Percentiles rank a stretch among this genome's conserved stretches.
Evolutionary conservation across 1,140 invertebrate genomes (phyloP).

Genomic region (Hylyphantes graminicola): DNA sequence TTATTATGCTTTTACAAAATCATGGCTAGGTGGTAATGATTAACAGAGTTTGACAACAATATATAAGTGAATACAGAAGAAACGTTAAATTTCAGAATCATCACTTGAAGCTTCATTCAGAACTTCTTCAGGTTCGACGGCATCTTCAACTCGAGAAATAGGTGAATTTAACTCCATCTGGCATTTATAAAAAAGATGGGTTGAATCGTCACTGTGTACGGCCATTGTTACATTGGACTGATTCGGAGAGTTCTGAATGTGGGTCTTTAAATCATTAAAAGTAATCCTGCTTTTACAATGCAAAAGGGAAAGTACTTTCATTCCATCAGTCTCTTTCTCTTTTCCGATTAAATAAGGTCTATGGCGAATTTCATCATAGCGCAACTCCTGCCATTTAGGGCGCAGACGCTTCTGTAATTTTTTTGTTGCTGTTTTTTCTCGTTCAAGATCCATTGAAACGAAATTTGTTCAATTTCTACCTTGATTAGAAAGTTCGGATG

Average conservation of each 20-base stretch:
- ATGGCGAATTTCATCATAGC: slow-evolving; percentile 39
- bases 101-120: too few species aligned
- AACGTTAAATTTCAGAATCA: background rate
- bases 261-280: slow-evolving; percentile 25
- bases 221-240: slow-evolving; percentile 1
- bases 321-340: background rate
- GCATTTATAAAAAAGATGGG: slow-evolving; percentile 28
- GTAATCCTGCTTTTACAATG: background rate
- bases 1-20: too few species aligned
- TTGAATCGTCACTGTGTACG: slow-evolving; percentile 13
- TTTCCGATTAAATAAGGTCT: slow-evolving; percentile 38
- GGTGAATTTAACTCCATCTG: slow-evolving; percentile 30
- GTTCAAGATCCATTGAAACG: slow-evolving; percentile 4
- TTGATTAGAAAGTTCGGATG: too few species aligned
- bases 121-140: background rate
- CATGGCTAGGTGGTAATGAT: too few species aligned
- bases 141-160: background rate
- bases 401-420: background rate
- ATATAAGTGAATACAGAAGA: background rate
- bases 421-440: slow-evolving; percentile 11
- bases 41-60: too few species aligned
- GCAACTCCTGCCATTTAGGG: background rate
- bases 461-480: background rate
- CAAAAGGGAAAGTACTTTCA: background rate
- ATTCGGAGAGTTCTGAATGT: background rate